Percentiles rank a stretch among this genome's conserved stretches.
Evolutionary conservation across 2,113 vertebrate genomes (phyloP).

Genomic region (Myocastor coypus): DNA sequence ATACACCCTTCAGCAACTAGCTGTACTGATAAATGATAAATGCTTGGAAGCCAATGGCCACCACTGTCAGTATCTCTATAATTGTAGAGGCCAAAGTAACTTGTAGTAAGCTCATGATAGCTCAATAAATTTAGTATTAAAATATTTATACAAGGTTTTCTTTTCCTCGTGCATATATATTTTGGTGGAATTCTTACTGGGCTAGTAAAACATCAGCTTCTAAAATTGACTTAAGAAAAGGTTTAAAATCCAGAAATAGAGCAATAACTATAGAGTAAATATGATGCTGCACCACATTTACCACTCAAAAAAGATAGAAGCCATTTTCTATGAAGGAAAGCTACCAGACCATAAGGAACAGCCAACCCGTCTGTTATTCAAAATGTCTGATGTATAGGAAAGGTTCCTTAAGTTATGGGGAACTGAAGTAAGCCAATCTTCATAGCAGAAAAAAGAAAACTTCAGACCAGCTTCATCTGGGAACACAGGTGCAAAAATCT

Average conservation of each 20-base stretch:
- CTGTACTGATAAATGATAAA: background rate
- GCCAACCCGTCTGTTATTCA: background rate
- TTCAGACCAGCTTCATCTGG: background rate
- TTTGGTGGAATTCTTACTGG: background rate
- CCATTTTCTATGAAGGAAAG: background rate
- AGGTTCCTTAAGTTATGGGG: background rate
- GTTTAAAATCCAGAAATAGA: constrained; percentile 40
- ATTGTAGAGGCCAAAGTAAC: background rate
- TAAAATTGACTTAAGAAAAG: background rate
- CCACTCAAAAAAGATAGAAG: background rate
- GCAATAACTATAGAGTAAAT: background rate
- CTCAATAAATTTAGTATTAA: background rate
- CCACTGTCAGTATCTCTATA: background rate
- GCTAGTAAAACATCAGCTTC: background rate
- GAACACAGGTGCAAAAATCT: background rate
- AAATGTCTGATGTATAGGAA: background rate
- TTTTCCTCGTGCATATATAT: background rate
- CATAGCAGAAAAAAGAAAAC: background rate
- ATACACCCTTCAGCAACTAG: background rate
- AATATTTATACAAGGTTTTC: background rate
- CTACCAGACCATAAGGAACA: background rate
- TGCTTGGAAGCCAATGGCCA: background rate
- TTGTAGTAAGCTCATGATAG: background rate
- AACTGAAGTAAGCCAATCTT: background rate
- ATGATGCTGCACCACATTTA: background rate